Evolutionary conservation across 2,113 vertebrate genomes (phyloP), one percentile per base, ranked within the genome.

Genomic region (Phylloscopus whistleri): DNA sequence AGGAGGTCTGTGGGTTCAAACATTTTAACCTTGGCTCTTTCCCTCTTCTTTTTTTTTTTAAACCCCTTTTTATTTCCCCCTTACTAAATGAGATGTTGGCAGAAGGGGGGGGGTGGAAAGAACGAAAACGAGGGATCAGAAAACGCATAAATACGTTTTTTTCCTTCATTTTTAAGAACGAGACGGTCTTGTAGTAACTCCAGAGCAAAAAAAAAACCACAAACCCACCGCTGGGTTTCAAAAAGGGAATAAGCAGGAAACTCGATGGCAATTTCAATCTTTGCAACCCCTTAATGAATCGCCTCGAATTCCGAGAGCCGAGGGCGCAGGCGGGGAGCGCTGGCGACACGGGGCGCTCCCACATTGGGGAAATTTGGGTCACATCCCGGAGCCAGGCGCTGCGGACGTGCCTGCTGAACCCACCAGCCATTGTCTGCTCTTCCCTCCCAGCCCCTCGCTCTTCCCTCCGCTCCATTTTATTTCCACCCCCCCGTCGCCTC

Each of bases 361-460:
- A 33, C 56, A 7, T 24, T 22, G 66, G 87, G 81, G 75, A 76
- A 94, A 96, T 92, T 69, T 79, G 92, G 92, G 91, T 89, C 92
- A 94, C 70, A 82, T 49, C 87, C 81, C 69, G 31, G 85, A 74
- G 79, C 87, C 70, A 7, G 67, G 87, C 58, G 46, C 70, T 88
- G 83, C 88, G 28, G 90, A 60, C 58, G 51, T 27, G 70, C 70
- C 70, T 82, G 77, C 84, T 22, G 10, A 51, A 72, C 73, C 84
- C 89, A 73, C 77, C 75, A 62, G 68, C 93, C 76, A 90, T 86
- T 86, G 84, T 91, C 67, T 92, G 93, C 84, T 85, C 84, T 74
- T 43, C 68, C 85, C 89, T 64, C 37, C 59, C 6, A 27, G 17
- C 82, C 60, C 81, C 55, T 80, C 20, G 2, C 55, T 2, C 66